Evolutionary conservation across 2,888 invertebrate species (phyloP), one percentile per base, ranked within the genome.

Genomic region (Ormia ochracea): DNA sequence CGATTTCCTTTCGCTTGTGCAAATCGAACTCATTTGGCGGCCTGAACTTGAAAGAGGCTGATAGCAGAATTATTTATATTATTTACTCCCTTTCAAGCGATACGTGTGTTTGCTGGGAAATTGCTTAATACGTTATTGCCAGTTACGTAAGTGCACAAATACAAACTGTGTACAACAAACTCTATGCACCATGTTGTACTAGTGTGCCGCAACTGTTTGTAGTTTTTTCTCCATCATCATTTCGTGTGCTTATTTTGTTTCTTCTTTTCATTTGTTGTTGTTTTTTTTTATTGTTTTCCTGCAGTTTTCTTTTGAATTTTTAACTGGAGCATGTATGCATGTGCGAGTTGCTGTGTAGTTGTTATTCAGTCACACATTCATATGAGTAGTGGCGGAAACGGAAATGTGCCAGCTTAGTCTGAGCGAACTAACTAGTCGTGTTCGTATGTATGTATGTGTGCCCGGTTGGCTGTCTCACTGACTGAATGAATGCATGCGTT

Each of bases 361-460:
- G 65, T 61, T 38, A 48, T 1, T 36, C 36, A 23, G 12, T 21
- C 33, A 14, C 33, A n/a, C 1, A 33, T 41, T 52, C 48, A 59
- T 28, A 23, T 21, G 36, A 54, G 41, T 41, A 38, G 19, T 50
- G 58, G 36, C 78, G 78, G 78, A 79, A 79, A 66, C 74, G 79
- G 79, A 79, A 70, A 79, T 79, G 70, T 59, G 63, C 63, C 65
- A 75, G 70, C 76, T 77, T 54, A 36, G 72, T 48, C n/a, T 61
- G 33, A 36, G 66, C 33, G 6, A 31, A 63, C 21, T 65, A 21
- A 17, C 4, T n/a, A n/a, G n/a, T n/a, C n/a, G n/a, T n/a, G n/a
- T n/a, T n/a, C n/a, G n/a, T n/a, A n/a, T n/a, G n/a, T n/a, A n/a
- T 28, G 19, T 17, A 14, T 17, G 31, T 66, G n/a, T 21, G 7